A percentile compares a stretch with the other conserved stretches of the same genome.
These are phyloP conservation scores for Melikaiella ostensackeni DNA, from an alignment of 2,888 invertebrate species.

Conservation along the genomic window DNA sequence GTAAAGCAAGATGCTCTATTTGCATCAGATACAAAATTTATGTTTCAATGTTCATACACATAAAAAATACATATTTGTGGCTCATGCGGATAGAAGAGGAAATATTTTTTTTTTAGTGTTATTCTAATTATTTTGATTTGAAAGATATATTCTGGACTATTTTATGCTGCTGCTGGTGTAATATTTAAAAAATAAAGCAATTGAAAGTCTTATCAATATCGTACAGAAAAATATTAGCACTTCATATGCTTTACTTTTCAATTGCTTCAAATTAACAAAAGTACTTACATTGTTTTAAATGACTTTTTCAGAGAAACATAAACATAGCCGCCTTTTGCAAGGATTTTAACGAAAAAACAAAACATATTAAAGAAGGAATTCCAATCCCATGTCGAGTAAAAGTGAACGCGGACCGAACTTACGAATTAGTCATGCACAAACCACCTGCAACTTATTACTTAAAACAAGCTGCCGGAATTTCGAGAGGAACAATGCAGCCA, in stretches of 20 bases:
- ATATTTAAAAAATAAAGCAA: no score
- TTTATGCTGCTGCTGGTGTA: no score
- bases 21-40: no score
- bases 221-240: no score
- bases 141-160: no score
- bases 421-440: conserved; percentile 88
- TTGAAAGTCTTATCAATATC: no score
- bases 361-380: conserved; percentile 91
- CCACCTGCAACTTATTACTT: conserved; percentile 94
- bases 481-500: conserved; percentile 86
- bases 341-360: conserved; percentile 96
- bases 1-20: no score
- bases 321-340: conserved; percentile 98
- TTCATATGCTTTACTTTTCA: background rate
- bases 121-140: no score
- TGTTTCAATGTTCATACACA: no score
- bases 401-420: conserved; percentile 91
- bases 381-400: conserved; percentile 91
- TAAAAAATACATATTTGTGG: no score
- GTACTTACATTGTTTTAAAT: background rate
- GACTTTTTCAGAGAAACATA: conserved; percentile 88
- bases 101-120: no score
- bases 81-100: no score
- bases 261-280: background rate
- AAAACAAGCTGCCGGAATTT: conserved; percentile 96